Percentiles rank a stretch among this genome's conserved stretches.
These are phyloP conservation scores for Oscheius sp. DNA, from an alignment of 1,140 invertebrate species.

Conservation along the genomic window DNA sequence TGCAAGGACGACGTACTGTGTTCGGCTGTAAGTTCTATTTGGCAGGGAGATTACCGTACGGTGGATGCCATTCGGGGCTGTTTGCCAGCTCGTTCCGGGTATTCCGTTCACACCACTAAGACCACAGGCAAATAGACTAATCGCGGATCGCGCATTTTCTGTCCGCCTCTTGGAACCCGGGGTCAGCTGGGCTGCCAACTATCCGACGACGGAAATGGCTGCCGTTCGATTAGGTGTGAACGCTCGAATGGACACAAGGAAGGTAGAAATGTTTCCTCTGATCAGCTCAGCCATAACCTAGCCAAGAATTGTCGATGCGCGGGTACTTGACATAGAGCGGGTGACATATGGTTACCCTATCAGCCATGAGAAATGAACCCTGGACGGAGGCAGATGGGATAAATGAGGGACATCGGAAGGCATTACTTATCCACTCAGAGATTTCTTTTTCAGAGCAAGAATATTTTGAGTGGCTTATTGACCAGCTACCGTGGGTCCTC, in stretches of 20 bases:
- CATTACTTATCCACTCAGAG: no score
- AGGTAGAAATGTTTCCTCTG: no score
- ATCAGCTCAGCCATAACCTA: background rate
- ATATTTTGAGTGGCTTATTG: no score
- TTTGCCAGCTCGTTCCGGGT: background rate
- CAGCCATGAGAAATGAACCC: no score
- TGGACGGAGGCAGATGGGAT: no score
- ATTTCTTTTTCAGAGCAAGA: no score
- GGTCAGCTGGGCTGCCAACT: background rate
- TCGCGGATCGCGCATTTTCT: constrained; percentile 7
- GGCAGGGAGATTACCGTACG: no score
- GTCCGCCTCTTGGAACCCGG: background rate
- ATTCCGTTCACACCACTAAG: constrained; percentile 13
- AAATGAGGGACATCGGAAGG: no score
- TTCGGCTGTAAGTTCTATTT: constrained; percentile 20
- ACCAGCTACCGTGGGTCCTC: no score
- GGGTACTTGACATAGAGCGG: background rate
- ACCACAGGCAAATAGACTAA: background rate
- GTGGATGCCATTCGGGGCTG: background rate
- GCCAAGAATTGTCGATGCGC: background rate
- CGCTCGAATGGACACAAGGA: no score
- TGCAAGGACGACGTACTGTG: constrained; percentile 22
- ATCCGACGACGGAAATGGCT: background rate
- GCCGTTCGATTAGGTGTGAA: background rate
- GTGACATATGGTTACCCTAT: constrained; percentile 12